Conservation (phyloP, 2,113 vertebrate species). For the Patagioenas fasciata region DNA sequence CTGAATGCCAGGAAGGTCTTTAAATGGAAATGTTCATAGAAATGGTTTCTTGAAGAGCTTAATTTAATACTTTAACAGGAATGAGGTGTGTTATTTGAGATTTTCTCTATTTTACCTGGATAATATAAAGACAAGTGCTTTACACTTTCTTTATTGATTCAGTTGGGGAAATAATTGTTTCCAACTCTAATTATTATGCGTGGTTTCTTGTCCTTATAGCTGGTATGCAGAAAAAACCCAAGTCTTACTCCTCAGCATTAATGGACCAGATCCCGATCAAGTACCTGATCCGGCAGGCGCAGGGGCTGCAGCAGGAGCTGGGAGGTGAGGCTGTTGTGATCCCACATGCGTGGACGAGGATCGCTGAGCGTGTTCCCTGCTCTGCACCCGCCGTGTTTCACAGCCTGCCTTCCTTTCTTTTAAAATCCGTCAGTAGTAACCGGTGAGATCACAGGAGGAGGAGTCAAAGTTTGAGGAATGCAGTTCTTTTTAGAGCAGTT, state of each 20-base stretch:
- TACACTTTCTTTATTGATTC: not conserved
- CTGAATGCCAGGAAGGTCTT: not conserved
- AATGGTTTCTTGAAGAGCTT: not conserved
- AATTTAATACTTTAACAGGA: not conserved
- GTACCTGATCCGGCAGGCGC: constrained; percentile 94
- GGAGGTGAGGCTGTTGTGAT: constrained; percentile 79
- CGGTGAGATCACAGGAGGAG: not conserved
- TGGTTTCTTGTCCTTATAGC: constrained; percentile 71
- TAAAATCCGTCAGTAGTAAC: not conserved
- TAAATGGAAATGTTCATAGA: not conserved
- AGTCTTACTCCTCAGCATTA: constrained; percentile 92
- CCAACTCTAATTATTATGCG: rapidly evolving
- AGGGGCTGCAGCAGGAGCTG: constrained; percentile 93
- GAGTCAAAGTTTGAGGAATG: not conserved
- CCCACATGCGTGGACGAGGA: too few relatives aligned
- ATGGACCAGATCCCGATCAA: constrained; percentile 99
- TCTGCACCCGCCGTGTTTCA: not conserved
- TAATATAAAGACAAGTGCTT: not conserved
- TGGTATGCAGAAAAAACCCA: constrained; percentile 94
- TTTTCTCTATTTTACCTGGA: not conserved
- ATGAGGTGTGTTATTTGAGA: not conserved
- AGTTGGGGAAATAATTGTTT: not conserved
- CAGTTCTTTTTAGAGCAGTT: not conserved
- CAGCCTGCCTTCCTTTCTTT: not conserved
- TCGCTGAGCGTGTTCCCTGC: not conserved